Evolutionary conservation across 1,140 invertebrate genomes (phyloP).

Genomic region (Piezodorus guildinii): DNA sequence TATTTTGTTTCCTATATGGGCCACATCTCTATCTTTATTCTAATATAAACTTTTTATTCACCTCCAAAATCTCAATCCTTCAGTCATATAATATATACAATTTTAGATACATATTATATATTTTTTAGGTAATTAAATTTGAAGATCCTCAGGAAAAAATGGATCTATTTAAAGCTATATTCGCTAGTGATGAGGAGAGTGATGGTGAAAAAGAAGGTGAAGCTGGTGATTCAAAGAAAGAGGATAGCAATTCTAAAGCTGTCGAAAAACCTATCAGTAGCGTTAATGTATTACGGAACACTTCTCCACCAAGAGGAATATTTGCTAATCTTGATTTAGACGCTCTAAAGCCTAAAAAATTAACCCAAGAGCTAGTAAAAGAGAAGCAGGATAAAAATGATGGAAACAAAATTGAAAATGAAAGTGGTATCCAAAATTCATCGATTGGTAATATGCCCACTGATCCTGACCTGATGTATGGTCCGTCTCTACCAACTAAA

Average conservation of each 20-base stretch:
- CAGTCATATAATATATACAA: too few relatives aligned
- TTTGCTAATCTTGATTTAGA: conserved; percentile 62
- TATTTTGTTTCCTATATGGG: too few relatives aligned
- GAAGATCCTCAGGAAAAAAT: conserved; percentile 44
- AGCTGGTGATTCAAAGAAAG: conserved; percentile 25
- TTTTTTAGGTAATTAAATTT: conserved; percentile 19
- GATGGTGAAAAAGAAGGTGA: conserved; percentile 31
- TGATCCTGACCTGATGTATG: conserved; percentile 5
- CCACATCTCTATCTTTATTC: too few relatives aligned
- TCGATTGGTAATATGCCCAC: background rate
- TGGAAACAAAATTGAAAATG: background rate
- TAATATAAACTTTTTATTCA: too few relatives aligned
- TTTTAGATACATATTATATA: too few relatives aligned
- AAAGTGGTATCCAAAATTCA: conserved; percentile 19
- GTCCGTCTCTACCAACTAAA: conserved; percentile 24
- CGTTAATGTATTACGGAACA: conserved; percentile 45
- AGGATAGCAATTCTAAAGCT: conserved; percentile 24
- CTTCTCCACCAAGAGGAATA: conserved; percentile 55
- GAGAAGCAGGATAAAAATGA: background rate
- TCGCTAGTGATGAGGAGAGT: conserved; percentile 46
- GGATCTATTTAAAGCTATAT: conserved; percentile 53
- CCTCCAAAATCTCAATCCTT: too few relatives aligned
- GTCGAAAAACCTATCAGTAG: conserved; percentile 29
- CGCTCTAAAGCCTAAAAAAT: conserved; percentile 22
- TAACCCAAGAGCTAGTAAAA: background rate